Evolutionary conservation across 2,113 vertebrate genomes (phyloP), one percentile per base, ranked within the genome.

Genomic region (Lophotis ruficrista): DNA sequence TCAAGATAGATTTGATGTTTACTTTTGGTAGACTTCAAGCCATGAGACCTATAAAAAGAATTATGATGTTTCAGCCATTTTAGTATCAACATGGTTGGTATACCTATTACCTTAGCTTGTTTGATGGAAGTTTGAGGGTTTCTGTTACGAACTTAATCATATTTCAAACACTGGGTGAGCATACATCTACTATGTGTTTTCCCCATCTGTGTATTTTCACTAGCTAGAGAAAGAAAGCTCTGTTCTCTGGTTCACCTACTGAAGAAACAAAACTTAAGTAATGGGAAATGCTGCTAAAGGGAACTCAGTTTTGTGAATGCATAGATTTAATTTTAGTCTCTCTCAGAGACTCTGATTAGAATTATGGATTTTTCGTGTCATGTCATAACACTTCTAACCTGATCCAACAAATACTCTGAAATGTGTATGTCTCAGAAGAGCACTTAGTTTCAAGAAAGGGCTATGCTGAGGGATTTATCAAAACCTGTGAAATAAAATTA

Each of bases 11-110:
- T 86, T 78, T 84, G 65, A 51, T 95, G 71, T 96, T 97, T 94
- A 41, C 80, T 75, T 88, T 94, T 48, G 24, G 51, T 83, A 71
- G 72, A 78, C 6, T 24, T 89, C 90, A 90, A 92, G 80, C 56
- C 72, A 86, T 78, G 86, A 90, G 83, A 79, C 83, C 76, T 82
- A 81, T 89, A 93, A 96, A 96, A 95, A 95, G 90, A 93, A 94
- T 94, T 86, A 93, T 17, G 86, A 16, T 51, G 65, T 89, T 95
- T 88, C 88, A 92, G 38, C 24, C 68, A 19, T 90, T 95, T 89
- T 38, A 94, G 47, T 86, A 64, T 50, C 43, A 89, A 60, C 85
- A 86, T 2, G 68, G 66, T 94, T 65, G 60, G 56, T 87, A 62
- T 94, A 88, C 71, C 92, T 93, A 60, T 96, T 96, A 83, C 86